These are phyloP conservation scores for Parus major DNA, from an alignment of 2,113 vertebrate species.

Conservation along the genomic window DNA sequence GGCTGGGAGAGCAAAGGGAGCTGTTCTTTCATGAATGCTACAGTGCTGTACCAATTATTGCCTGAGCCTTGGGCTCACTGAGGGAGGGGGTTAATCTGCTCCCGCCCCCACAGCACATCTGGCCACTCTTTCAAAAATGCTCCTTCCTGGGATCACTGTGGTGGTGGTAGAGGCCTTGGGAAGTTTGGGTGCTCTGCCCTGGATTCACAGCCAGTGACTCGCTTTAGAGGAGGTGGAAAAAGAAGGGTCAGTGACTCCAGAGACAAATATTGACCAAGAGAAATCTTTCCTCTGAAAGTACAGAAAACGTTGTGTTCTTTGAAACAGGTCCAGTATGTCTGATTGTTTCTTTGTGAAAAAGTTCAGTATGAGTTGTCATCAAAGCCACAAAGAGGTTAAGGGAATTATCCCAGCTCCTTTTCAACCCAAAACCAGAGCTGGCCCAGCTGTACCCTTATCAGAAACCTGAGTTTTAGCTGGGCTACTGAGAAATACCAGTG, in stretches of 20 bases:
- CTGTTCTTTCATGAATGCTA: background rate
- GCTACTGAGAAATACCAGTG: background rate
- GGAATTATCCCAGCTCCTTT: background rate
- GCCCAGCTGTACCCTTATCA: background rate
- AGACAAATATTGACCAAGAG: constrained; percentile 49
- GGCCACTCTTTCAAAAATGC: background rate
- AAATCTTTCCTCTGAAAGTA: constrained; percentile 48
- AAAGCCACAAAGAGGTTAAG: background rate
- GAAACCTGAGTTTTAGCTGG: background rate
- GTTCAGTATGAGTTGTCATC: constrained; percentile 19
- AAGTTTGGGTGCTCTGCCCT: background rate
- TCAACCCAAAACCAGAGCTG: background rate
- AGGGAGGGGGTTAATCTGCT: background rate
- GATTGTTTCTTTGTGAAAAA: constrained; percentile 42
- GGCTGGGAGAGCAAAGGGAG: background rate
- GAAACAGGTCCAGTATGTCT: background rate
- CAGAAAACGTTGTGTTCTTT: constrained; percentile 59
- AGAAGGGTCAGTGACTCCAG: constrained; percentile 31
- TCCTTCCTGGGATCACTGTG: background rate
- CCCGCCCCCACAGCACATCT: background rate
- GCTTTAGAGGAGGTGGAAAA: constrained; percentile 25
- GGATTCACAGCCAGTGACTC: background rate
- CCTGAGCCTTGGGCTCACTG: background rate
- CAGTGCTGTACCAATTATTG: background rate
- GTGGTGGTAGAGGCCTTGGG: background rate